Evolutionary conservation across 2,888 invertebrate species (phyloP), one percentile per base, ranked within the genome.

Genomic region (Heliconius hortense): DNA sequence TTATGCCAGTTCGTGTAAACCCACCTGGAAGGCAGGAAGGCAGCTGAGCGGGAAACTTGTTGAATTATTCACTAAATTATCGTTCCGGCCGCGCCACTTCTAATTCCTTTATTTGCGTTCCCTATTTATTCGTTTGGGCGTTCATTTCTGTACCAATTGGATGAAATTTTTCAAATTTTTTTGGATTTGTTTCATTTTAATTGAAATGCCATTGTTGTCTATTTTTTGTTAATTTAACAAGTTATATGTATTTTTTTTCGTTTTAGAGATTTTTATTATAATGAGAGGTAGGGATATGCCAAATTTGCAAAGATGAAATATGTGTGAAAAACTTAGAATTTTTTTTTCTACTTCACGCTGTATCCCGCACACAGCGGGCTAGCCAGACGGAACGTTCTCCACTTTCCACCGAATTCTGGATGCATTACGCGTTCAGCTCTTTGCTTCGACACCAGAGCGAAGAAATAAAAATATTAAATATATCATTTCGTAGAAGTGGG

Each of bases 1-100:
- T 75, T 68, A 78, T 72, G 76, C 64, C 72, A 67, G 76, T 78
- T 78, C 75, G 76, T 73, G 73, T 74, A 78, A 78, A 78, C 75
- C 75, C 66, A 75, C 68, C 68, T 74, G 75, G 73, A 72, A 76
- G 77, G 76, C 62, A 74, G 67, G 48, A 77, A 67, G 75, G 43
- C 77, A 72, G 62, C 63, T 73, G 74, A 73, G 77, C 74, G 77
- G 66, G 75, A 74, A 78, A 76, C 74, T 79, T 78, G 74, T 74
- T 77, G 78, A 79, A 76, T 78, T 73, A 79, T 78, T 79, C 75
- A 74, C 69, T 63, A 74, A 77, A 77, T 79, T 79, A 78, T 76
- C 75, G 78, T 73, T 53, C 56, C 74, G 74, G 72, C 73, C 74
- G 74, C 74, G 60, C 56, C 69, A 66, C 74, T 76, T 70, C 66